Evolutionary conservation across 2,888 invertebrate species (phyloP).

Genomic region (Beris chalybata): DNA sequence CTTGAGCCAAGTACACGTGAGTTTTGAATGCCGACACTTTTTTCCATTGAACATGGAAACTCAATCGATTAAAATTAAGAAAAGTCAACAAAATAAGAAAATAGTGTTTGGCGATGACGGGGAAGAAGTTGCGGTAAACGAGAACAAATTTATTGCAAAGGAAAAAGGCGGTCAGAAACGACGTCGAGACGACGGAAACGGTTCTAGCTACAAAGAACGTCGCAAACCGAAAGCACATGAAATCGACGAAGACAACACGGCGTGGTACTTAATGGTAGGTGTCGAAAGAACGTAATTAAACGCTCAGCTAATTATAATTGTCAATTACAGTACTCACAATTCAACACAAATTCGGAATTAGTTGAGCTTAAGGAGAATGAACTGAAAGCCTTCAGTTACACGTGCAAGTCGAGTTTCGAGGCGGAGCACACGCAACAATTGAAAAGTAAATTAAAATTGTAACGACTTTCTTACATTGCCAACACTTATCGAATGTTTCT

Average conservation of each 20-base stretch:
- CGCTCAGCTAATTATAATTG: neutral
- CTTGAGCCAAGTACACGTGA: too few relatives aligned
- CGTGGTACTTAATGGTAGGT: conserved; percentile 54
- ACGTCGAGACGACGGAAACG: conserved; percentile 30
- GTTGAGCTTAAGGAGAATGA: conserved; percentile 54
- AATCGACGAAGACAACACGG: conserved; percentile 43
- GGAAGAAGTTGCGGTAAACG: conserved; percentile 18
- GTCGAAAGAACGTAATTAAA: neutral
- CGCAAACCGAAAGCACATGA: conserved; percentile 14
- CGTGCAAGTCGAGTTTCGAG: conserved; percentile 51
- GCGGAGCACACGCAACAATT: conserved; percentile 46
- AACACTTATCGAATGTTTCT: neutral
- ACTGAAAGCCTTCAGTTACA: conserved; percentile 49
- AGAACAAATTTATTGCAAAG: neutral
- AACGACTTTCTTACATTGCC: neutral
- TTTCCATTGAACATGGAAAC: too few relatives aligned
- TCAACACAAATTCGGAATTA: conserved; percentile 48
- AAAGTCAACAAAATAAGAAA: conserved; percentile 25
- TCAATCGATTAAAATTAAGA: too few relatives aligned
- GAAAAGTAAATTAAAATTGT: conserved; percentile 46
- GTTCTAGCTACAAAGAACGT: neutral
- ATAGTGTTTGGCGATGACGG: conserved; percentile 36
- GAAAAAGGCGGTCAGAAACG: conserved; percentile 33
- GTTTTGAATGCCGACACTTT: too few relatives aligned
- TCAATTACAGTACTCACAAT: conserved; percentile 47